Evolutionary conservation across 2,888 invertebrate species (phyloP), one percentile per base, ranked within the genome.

Genomic region (Drosophila fulvimacula): DNA sequence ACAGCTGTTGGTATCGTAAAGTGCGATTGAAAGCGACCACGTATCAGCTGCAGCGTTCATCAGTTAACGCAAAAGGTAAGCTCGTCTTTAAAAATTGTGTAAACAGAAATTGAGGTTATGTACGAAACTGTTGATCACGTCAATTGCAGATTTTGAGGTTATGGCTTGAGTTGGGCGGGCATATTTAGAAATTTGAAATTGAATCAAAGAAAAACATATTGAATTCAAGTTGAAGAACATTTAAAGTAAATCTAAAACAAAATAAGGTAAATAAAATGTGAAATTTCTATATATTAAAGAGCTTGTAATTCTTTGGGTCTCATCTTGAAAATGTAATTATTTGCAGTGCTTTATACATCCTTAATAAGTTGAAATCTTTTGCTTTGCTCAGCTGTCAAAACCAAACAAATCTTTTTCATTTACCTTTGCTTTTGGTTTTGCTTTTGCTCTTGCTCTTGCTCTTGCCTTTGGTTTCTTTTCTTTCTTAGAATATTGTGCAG

Each of bases 161-260:
- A 46, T 46, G 21, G 1, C 21, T 15, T 24, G 13, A 6, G 1
- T 2, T 27, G 27, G 46, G 46, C 46, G 17, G 34, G 27, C 13
- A 49, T 62, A 48, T 63, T 80, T 46, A 17, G 30, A 65, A 78
- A 59, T 69, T 64, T 64, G 32, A 61, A 82, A 73, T 56, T 72
- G 11, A 69, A 73, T 60, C 58, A n/a, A n/a, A n/a, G n/a, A n/a
- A n/a, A n/a, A n/a, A n/a, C n/a, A n/a, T n/a, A n/a, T n/a, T n/a
- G n/a, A n/a, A n/a, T n/a, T n/a, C n/a, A 49, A 46, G 11, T 19
- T 5, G 39, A 5, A 51, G 11, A 21, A 10, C 19, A 27, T 17
- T 32, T 3, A 56, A 63, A 46, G 13, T 56, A 61, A 55, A 66
- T 36, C 76, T 48, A 17, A 34, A 52, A 39, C 3, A 19, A 44